phyloP scores from a whole-genome alignment of 2,888 invertebrate species.

The Temnothorax unifasciatus region DNA sequence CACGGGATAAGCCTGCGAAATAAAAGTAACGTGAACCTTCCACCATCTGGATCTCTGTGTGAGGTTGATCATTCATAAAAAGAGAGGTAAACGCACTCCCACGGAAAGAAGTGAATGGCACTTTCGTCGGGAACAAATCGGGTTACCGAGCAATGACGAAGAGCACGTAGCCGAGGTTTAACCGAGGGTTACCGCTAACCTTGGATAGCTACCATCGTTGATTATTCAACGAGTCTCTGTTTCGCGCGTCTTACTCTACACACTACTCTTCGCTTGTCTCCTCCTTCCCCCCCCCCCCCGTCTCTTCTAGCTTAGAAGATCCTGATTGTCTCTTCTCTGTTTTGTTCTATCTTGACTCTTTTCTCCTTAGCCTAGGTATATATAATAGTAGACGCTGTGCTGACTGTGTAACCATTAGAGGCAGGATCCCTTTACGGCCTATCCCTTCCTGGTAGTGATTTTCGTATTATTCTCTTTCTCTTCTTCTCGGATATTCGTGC shows the following conservation, averaged over 20 bases:
- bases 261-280: constrained; percentile 10
- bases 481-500: constrained; percentile 25
- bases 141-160: constrained; percentile 21
- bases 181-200: constrained; percentile 57
- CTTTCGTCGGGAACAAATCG: constrained; percentile 53
- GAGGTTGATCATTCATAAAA: constrained; percentile 11
- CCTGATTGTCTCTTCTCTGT: constrained; percentile 31
- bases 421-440: constrained; percentile 42
- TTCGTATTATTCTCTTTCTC: constrained; percentile 51
- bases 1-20: background rate
- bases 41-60: background rate
- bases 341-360: constrained; percentile 30
- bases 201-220: constrained; percentile 62
- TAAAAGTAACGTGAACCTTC: background rate
- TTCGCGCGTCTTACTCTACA: constrained; percentile 25
- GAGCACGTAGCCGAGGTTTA: constrained; percentile 39
- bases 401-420: constrained; percentile 48
- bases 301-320: constrained; percentile 19
- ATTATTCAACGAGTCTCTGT: constrained; percentile 73
- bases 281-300: too few relatives aligned
- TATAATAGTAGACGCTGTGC: constrained; percentile 28
- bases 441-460: constrained; percentile 49
- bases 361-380: constrained; percentile 17
- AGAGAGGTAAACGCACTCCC: background rate
- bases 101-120: constrained; percentile 40